These are phyloP conservation scores for Apis laboriosa DNA, from an alignment of 1,140 invertebrate species.

Conservation along the genomic window DNA sequence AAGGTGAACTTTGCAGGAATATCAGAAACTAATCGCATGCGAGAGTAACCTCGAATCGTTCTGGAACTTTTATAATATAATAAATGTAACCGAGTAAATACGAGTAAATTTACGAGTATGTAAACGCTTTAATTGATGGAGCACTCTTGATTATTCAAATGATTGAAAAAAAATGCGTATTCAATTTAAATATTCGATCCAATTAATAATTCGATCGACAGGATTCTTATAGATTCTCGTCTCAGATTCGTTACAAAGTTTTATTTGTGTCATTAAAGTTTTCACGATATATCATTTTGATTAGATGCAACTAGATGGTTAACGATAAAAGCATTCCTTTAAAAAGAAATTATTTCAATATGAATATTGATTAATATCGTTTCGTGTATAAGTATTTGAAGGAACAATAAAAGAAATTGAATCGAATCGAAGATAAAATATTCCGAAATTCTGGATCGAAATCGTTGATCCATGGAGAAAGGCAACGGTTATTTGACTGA, in stretches of 20 bases:
- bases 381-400: not conserved
- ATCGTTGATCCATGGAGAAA: not conserved
- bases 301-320: too few species aligned
- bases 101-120: not conserved
- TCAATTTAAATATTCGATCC: not conserved
- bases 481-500: conserved; percentile 1
- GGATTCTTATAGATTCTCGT: not conserved
- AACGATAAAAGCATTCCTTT: too few species aligned
- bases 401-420: not conserved
- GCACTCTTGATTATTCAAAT: not conserved
- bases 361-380: too few species aligned
- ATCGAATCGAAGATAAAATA: not conserved
- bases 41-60: not conserved
- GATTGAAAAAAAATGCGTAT: not conserved
- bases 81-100: too few species aligned
- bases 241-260: too few species aligned
- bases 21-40: conserved; percentile 15
- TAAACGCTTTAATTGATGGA: not conserved
- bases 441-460: not conserved
- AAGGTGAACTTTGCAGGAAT: conserved; percentile 24
- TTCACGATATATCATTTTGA: too few species aligned
- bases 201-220: not conserved
- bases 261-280: too few species aligned
- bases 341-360: too few species aligned
- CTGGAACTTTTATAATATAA: conserved; percentile 3